A percentile compares a stretch with the other conserved stretches of the same genome.
Conservation (phyloP, 2,797 vertebrate species). For the Graptemys geographica region DNA sequence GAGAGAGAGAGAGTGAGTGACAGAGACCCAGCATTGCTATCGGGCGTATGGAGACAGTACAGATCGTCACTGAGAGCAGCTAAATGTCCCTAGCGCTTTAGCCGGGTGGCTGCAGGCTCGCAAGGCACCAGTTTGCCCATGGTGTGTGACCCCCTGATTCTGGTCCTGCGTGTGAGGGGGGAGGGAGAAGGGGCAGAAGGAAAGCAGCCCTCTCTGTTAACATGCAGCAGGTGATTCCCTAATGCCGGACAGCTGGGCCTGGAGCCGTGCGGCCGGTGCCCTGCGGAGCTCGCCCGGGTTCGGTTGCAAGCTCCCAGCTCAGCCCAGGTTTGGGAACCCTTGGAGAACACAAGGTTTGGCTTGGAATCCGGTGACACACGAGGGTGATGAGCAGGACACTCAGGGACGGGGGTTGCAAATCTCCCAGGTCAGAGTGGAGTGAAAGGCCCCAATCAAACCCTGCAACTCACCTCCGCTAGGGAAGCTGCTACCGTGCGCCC, state of each 20-base stretch:
- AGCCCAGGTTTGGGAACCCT: background rate
- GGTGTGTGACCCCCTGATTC: too few relatives aligned
- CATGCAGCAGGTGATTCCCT: background rate
- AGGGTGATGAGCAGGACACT: background rate
- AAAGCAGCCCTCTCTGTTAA: background rate
- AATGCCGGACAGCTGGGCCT: background rate
- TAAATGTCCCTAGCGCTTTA: background rate
- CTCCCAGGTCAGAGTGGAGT: background rate
- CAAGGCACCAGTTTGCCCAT: background rate
- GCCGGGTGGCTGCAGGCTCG: fast-evolving
- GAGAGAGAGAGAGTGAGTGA: too few relatives aligned
- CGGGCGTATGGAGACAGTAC: background rate
- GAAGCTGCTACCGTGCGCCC: too few relatives aligned
- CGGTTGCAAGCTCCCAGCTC: background rate
- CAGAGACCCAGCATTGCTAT: too few relatives aligned
- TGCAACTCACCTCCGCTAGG: too few relatives aligned
- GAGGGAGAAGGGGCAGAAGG: background rate
- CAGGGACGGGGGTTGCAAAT: background rate
- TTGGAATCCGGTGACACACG: too few relatives aligned
- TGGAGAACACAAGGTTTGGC: too few relatives aligned
- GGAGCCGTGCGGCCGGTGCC: background rate
- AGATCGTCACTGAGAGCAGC: background rate
- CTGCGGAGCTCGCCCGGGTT: too few relatives aligned
- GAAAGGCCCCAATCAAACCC: background rate
- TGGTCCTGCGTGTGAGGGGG: background rate